These are phyloP conservation scores for Hololepta plana DNA, from an alignment of 2,888 invertebrate species.

Conservation along the genomic window DNA sequence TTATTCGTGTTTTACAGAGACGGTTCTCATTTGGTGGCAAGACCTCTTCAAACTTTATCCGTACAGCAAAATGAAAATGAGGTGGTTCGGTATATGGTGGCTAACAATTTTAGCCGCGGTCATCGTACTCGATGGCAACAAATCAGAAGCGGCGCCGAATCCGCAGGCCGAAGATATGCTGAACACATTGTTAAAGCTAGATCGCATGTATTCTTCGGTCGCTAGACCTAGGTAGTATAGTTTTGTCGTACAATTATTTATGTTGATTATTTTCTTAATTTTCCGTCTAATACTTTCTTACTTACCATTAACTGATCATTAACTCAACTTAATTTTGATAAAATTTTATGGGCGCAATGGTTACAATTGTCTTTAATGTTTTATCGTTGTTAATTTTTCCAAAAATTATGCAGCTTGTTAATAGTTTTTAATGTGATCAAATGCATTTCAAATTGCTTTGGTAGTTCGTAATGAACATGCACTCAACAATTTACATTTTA, in stretches of 20 bases:
- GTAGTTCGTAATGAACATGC: no score
- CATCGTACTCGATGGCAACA: conserved; percentile 11
- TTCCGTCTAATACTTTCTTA: background rate
- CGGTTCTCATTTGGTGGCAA: background rate
- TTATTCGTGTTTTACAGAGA: no score
- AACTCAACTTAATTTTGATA: background rate
- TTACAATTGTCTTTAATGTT: conserved; percentile 1
- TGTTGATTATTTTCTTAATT: no score
- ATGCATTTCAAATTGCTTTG: no score
- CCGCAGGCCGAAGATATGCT: conserved; percentile 14
- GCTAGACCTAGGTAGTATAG: conserved; percentile 16
- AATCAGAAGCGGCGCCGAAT: conserved; percentile 13
- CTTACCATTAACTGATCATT: background rate
- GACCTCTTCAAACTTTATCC: background rate
- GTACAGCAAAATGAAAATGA: conserved; percentile 13
- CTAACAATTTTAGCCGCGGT: conserved; percentile 16
- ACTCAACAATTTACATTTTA: no score
- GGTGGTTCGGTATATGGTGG: conserved; percentile 19
- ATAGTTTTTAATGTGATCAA: no score
- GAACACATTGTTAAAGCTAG: conserved; percentile 14
- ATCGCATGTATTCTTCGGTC: conserved; percentile 15
- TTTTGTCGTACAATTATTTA: no score
- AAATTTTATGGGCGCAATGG: background rate
- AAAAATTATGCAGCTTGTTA: conserved; percentile 2
- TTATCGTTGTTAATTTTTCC: background rate